Evolutionary conservation across 1,140 invertebrate genomes (phyloP).

Genomic region (Lordiphosa mommai): DNA sequence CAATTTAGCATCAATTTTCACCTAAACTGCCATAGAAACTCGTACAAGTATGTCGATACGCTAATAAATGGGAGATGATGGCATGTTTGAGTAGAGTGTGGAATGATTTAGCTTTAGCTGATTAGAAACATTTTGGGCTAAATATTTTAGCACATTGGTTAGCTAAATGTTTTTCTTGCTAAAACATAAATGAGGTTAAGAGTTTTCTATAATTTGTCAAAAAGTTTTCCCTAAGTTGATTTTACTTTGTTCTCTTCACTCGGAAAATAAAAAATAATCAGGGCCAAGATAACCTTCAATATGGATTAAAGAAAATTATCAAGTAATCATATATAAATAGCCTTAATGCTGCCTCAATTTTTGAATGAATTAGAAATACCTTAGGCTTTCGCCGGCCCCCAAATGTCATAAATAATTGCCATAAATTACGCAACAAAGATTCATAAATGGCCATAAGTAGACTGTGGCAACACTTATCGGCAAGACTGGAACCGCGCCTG

Average conservation of each 20-base stretch:
- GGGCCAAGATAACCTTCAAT: slow-evolving; percentile 2
- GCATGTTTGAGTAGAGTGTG: slow-evolving; percentile 2
- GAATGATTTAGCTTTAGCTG: not conserved
- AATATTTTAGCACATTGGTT: slow-evolving; percentile 35
- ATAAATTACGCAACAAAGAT: slow-evolving; percentile 4
- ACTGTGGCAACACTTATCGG: slow-evolving; percentile 9
- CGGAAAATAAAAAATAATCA: no score
- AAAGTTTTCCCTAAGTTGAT: not conserved
- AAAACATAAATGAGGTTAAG: not conserved
- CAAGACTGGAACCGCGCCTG: not conserved
- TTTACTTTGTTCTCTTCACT: no score
- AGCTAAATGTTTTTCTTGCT: not conserved
- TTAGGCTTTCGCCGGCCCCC: not conserved
- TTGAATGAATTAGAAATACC: not conserved
- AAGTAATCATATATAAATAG: slow-evolving; percentile 6
- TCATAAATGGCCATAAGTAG: slow-evolving; percentile 3
- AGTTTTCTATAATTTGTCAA: slow-evolving; percentile 11
- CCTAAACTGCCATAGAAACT: slow-evolving; percentile 39
- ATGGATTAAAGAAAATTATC: not conserved
- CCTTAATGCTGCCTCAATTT: not conserved
- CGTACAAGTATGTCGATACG: slow-evolving; percentile 8
- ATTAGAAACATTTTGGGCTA: slow-evolving; percentile 16
- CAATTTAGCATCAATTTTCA: slow-evolving; percentile 37
- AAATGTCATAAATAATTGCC: not conserved
- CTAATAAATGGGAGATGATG: slow-evolving; percentile 22